A percentile compares a stretch with the other conserved stretches of the same genome.
These are phyloP conservation scores for Notodonta ziczac DNA, from an alignment of 2,888 invertebrate genomes.

Conservation along the genomic window DNA sequence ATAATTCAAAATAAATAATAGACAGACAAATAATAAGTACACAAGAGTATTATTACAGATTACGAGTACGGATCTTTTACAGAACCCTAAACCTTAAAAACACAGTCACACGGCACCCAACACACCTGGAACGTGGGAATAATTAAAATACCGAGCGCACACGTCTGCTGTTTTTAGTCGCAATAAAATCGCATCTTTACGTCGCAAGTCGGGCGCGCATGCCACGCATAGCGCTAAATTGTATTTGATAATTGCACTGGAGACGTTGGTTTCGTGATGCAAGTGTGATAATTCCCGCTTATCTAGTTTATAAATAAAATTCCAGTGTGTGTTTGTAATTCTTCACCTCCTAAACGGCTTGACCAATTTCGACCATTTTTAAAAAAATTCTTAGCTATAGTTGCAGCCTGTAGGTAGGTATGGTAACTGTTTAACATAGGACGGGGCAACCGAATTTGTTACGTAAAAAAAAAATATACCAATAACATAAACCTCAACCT, in stretches of 20 bases:
- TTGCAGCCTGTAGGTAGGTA: too few relatives aligned
- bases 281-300: conserved; percentile 26
- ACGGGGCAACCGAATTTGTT: neutral
- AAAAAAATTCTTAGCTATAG: too few relatives aligned
- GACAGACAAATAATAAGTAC: too few relatives aligned
- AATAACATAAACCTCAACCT: neutral
- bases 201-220: conserved; percentile 9
- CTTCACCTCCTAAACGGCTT: too few relatives aligned
- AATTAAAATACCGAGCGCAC: conserved; percentile 31
- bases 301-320: conserved; percentile 13
- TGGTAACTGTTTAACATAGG: too few relatives aligned
- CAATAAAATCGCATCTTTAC: conserved; percentile 37
- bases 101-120: too few relatives aligned
- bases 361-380: too few relatives aligned
- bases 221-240: conserved; percentile 35
- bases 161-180: conserved; percentile 25
- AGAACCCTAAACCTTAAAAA: too few relatives aligned
- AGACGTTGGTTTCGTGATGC: conserved; percentile 28
- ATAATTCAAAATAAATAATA: too few relatives aligned
- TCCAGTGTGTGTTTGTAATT: too few relatives aligned
- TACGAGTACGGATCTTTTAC: too few relatives aligned
- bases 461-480: neutral
- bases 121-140: conserved; percentile 21
- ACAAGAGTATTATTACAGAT: too few relatives aligned
- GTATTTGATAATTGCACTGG: conserved; percentile 42